phyloP scores from a whole-genome alignment of 2,797 vertebrate genomes.

The Myotis pilosus region DNA sequence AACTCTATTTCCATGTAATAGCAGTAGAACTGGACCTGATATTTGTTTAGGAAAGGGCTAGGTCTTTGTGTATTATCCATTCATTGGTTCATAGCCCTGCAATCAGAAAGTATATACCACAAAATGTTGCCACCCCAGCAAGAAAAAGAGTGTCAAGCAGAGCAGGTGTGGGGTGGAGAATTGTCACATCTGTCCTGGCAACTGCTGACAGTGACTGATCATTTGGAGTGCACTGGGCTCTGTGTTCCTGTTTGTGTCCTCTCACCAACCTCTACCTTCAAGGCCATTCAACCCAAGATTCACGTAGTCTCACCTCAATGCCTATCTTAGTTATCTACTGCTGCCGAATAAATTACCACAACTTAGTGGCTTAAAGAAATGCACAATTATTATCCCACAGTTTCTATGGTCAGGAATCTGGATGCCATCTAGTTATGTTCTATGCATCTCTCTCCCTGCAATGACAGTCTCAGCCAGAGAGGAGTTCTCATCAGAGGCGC shows the following conservation, averaged over 20 bases:
- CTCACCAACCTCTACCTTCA: background rate
- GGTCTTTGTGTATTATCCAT: background rate
- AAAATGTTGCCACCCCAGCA: background rate
- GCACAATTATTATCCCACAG: background rate
- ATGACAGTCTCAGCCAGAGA: no score
- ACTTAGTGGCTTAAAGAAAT: background rate
- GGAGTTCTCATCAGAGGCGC: background rate
- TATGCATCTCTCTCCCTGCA: background rate
- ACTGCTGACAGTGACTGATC: background rate
- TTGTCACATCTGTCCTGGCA: background rate
- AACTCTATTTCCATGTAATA: background rate
- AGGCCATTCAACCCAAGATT: background rate
- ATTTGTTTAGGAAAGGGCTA: background rate
- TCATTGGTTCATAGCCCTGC: background rate
- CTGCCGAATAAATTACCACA: background rate
- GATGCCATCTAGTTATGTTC: no score
- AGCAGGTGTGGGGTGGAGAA: background rate
- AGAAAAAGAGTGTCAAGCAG: background rate
- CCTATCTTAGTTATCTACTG: background rate
- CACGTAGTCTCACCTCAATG: background rate
- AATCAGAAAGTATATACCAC: background rate
- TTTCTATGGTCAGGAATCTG: background rate
- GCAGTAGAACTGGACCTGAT: background rate
- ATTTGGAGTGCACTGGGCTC: background rate
- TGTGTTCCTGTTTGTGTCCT: background rate